Conservation (phyloP, 2,888 invertebrate species). For the Parelbella ahira region DNA sequence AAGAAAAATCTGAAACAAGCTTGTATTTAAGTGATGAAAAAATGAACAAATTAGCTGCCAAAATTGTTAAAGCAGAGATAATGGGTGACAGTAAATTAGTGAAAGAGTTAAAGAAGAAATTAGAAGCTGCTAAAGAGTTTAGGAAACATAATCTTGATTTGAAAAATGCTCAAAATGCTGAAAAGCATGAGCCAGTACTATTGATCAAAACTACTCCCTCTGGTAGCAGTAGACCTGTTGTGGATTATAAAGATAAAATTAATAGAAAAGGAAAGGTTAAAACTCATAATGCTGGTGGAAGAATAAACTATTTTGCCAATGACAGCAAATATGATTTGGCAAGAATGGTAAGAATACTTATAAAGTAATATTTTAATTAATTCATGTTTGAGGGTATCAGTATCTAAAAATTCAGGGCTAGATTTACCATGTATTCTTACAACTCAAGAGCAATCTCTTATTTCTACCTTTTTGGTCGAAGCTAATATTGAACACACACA, state of each 20-base stretch:
- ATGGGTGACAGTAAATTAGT: slow-evolving; percentile 89
- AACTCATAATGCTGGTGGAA: slow-evolving; percentile 87
- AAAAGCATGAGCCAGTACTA: slow-evolving; percentile 75
- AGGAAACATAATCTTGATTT: slow-evolving; percentile 61
- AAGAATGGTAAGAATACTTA: slow-evolving; percentile 83
- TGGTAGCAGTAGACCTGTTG: slow-evolving; percentile 86
- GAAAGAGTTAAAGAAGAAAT: slow-evolving; percentile 84
- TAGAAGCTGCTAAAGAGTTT: slow-evolving; percentile 84
- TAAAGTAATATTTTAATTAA: too few species aligned
- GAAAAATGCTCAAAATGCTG: slow-evolving; percentile 28
- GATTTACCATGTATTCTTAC: too few species aligned
- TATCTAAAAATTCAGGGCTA: too few species aligned
- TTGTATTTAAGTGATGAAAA: slow-evolving; percentile 86
- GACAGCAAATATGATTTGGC: slow-evolving; percentile 93
- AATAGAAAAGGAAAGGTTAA: slow-evolving; percentile 76
- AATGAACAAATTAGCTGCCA: slow-evolving; percentile 94
- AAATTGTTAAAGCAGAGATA: slow-evolving; percentile 96
- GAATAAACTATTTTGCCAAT: slow-evolving; percentile 92
- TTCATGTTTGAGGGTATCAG: too few species aligned
- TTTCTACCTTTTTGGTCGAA: too few species aligned
- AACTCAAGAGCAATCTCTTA: too few species aligned
- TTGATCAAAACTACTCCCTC: slow-evolving; percentile 84
- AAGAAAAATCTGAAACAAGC: slow-evolving; percentile 30
- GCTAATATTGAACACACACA: too few species aligned
- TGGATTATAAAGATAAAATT: slow-evolving; percentile 58